Evolutionary conservation across 1,140 invertebrate genomes (phyloP), one percentile per base, ranked within the genome.

Genomic region (Leucophenga varia): DNA sequence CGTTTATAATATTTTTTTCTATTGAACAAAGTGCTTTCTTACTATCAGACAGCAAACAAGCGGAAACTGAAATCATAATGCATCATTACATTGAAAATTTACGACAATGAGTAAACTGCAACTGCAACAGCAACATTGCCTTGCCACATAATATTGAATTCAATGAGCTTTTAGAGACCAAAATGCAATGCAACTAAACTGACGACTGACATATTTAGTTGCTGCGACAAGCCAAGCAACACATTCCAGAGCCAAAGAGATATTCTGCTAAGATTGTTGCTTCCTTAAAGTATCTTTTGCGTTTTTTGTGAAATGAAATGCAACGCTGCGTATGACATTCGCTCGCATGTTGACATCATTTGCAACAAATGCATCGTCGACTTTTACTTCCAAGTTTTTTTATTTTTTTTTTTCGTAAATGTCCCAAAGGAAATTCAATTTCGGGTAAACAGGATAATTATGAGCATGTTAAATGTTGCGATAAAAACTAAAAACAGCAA

Each of bases 381-480:
- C 22, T 54, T 43, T 45, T 55, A 45, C 63, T 39, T 56, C 63
- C 41, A 57, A n/a, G n/a, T 65, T 50, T 46, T 28, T 18, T 30
- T 22, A 25, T 10, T 25, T 10, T 43, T 45, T 45, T 39, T 25
- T 38, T 50, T 16, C 32, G 34, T 44, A 19, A 39, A 52, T 49
- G 38, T 60, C 61, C 54, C 61, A 47, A 41, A 64, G 61, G 64
- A 67, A 67, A 67, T 67, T 67, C 64, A 67, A 71, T 72, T 69
- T 59, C 58, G 63, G 56, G 59, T 72, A 69, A 72, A 72, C 64
- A 72, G 64, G 68, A 69, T 69, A 72, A 72, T 72, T 72, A 72
- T 60, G 68, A 65, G 64, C 67, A 60, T 64, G 69, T 72, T 72
- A 72, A 71, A 72, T 71, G 68, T 68, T 59, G 61, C 69, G 69